Percentiles rank a stretch among this genome's conserved stretches.
phyloP scores from a whole-genome alignment of 2,888 invertebrate species.

The Acleris cristana region DNA sequence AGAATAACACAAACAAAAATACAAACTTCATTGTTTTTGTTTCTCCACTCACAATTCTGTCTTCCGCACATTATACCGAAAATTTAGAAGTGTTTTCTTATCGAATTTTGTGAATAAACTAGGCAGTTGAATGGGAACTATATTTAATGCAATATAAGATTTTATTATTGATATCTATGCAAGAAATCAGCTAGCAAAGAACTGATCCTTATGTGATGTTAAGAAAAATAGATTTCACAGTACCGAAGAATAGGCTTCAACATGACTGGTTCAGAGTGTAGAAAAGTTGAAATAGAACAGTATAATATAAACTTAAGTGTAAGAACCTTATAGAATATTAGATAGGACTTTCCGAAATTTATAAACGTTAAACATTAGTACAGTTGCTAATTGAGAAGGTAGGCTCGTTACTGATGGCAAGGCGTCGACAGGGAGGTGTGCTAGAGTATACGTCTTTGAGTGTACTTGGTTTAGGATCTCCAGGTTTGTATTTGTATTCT shows the following conservation, averaged over 20 bases:
- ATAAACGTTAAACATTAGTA: conserved; percentile 78
- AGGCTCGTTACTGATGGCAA: conserved; percentile 28
- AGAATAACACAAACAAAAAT: neutral
- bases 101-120: no score
- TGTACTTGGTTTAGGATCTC: conserved; percentile 15
- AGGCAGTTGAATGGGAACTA: no score
- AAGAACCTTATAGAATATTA: conserved; percentile 66
- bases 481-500: no score
- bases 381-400: conserved; percentile 51
- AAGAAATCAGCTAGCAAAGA: conserved; percentile 27
- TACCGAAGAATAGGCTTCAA: conserved; percentile 39
- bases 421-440: conserved; percentile 57
- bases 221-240: conserved; percentile 32
- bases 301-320: conserved; percentile 52
- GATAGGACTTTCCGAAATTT: conserved; percentile 82
- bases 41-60: neutral
- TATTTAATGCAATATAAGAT: neutral
- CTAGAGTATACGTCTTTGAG: conserved; percentile 44
- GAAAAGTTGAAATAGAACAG: conserved; percentile 47
- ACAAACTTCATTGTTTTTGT: neutral
- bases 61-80: no score
- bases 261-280: conserved; percentile 60
- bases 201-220: conserved; percentile 36
- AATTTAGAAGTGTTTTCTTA: no score
- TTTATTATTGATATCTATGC: neutral